Base-by-base conservation (phyloP, 2,113 vertebrate species). In the Cavia aperea region DNA sequence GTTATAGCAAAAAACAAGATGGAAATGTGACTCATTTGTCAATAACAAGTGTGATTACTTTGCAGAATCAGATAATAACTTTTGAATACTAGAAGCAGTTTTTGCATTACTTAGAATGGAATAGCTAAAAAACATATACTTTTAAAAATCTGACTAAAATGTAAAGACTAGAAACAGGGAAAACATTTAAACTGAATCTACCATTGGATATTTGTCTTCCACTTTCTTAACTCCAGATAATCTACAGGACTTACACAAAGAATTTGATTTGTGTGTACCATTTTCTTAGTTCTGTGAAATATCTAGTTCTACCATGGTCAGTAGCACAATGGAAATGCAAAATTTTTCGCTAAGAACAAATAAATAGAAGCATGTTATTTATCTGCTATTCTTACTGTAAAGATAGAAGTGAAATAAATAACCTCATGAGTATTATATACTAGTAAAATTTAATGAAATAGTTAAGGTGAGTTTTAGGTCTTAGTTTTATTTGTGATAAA, bases 61-160 rank as follows among this genome's bases (percentile, higher is more conserved):
- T 73, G 39, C 70, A 66, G 49, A 79, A 24, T 49, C 86, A 72
- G 70, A 75, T 89, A 78, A 81, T 73, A 75, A 39, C 23, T 84
- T 93, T 93, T 3, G 4, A 94, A 87, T 63, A 87, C 39, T 79
- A 18, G 23, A 79, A 29, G 23, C 46, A 39, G 51, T 51, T 87
- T 65, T 89, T 91, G 39, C 89, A 23, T 94, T 86, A 86, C 89
- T 92, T 68, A 81, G 56, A 83, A 93, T 62, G 19, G 16, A 78
- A 92, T 73, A 60, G 68, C 14, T 73, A 18, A 24, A 83, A 58
- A 68, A 84, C 36, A 92, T 24, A 43, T 5, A 29, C 13, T 43
- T 87, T 94, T 88, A 51, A 94, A 86, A 82, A 60, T 93, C 86
- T 89, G 77, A 92, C 91, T 90, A 66, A 16, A 75, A 68, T 68